A percentile compares a stretch with the other conserved stretches of the same genome.
phyloP scores from a whole-genome alignment of 1,140 invertebrate genomes.

The Brachionus plicatilis region DNA sequence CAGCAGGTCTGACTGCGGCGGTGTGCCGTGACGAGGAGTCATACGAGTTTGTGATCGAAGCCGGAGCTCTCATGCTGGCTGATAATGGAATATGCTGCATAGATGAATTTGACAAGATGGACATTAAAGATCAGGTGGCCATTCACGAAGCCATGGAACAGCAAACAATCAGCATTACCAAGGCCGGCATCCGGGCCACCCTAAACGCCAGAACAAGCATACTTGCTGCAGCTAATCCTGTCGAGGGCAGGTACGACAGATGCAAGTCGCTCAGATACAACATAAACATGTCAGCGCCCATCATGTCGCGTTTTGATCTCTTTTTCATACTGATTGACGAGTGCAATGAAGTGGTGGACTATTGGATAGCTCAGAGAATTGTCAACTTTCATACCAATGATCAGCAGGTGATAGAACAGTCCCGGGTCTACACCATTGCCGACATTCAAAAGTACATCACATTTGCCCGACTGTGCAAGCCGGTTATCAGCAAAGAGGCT shows the following conservation, averaged over 20 bases:
- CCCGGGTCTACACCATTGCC: conserved; percentile 70
- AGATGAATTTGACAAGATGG: conserved; percentile 99
- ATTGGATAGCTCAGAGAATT: conserved; percentile 90
- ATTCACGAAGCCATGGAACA: conserved; percentile 99
- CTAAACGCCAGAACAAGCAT: conserved; percentile 96
- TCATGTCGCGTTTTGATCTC: conserved; percentile 98
- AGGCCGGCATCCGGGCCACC: conserved; percentile 92
- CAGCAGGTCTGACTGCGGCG: conserved; percentile 94
- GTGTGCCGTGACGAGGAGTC: conserved; percentile 95
- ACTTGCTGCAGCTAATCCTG: conserved; percentile 93
- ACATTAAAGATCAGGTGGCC: conserved; percentile 89
- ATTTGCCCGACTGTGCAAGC: conserved; percentile 93
- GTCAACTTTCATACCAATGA: conserved; percentile 79
- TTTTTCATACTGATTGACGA: conserved; percentile 97
- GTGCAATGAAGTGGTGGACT: conserved; percentile 85
- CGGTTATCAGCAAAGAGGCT: conserved; percentile 67
- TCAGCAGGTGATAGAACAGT: conserved; percentile 49
- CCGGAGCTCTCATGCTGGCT: conserved; percentile 95
- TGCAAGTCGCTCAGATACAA: conserved; percentile 91
- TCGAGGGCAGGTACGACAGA: conserved; percentile 88
- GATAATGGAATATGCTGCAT: conserved; percentile 99
- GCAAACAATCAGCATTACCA: conserved; percentile 96
- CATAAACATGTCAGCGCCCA: conserved; percentile 83
- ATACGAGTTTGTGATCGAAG: conserved; percentile 97
- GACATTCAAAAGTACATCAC: conserved; percentile 88